phyloP scores from a whole-genome alignment of 35 echinoderm and acorn worm species.

The Amphiura filiformis region DNA sequence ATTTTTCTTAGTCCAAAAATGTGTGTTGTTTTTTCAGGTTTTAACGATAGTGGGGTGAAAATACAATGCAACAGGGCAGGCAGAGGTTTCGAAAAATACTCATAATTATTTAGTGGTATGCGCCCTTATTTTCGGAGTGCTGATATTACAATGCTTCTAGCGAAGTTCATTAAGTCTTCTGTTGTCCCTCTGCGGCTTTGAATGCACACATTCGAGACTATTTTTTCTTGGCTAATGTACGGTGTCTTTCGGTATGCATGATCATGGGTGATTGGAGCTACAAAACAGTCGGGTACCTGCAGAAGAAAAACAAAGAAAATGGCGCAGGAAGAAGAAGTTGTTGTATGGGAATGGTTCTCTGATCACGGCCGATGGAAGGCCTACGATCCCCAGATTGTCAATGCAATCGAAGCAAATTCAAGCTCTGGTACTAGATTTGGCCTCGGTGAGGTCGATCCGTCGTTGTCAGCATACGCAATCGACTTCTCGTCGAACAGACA shows the following conservation, averaged over 20 bases:
- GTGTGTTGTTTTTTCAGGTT: too few relatives aligned
- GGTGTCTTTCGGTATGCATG: background rate
- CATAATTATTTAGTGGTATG: too few relatives aligned
- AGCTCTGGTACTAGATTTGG: slow-evolving; percentile 19
- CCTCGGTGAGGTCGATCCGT: slow-evolving; percentile 50
- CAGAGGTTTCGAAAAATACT: too few relatives aligned
- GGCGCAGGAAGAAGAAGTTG: slow-evolving; percentile 45
- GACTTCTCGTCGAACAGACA: slow-evolving; percentile 60
- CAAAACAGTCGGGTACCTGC: background rate
- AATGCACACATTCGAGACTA: too few relatives aligned
- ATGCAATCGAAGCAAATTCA: slow-evolving; percentile 64
- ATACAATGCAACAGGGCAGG: too few relatives aligned
- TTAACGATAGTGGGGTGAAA: too few relatives aligned
- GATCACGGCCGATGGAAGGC: slow-evolving; percentile 88
- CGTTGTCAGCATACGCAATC: slow-evolving; percentile 70
- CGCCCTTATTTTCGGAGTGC: too few relatives aligned
- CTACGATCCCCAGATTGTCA: slow-evolving; percentile 55
- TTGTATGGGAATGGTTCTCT: slow-evolving; percentile 94
- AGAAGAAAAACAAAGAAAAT: slow-evolving; percentile 8
- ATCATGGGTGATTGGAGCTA: background rate
- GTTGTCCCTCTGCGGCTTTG: too few relatives aligned
- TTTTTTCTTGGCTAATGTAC: background rate
- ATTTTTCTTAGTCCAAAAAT: too few relatives aligned
- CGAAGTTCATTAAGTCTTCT: too few relatives aligned
- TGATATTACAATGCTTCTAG: too few relatives aligned